Base-by-base conservation (phyloP, 2,113 vertebrate genomes). In the Xenopus laevis region DNA sequence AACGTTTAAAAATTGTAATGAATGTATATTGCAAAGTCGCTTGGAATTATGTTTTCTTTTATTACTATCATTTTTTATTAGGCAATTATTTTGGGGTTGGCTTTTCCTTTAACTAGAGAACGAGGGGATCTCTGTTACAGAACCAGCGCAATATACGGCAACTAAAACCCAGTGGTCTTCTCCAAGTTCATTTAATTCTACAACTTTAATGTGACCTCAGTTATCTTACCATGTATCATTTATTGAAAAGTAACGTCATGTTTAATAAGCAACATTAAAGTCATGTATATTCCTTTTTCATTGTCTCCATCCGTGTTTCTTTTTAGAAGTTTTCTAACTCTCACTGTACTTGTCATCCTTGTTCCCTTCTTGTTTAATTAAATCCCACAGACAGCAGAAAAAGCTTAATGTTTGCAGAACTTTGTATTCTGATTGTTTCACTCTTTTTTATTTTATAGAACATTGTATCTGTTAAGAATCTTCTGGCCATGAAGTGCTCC, bases 381-480 rank as follows among this genome's bases (percentile, higher is more conserved):
- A 76, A 69, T 76, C 66, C 46, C 59, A 17, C 23, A 68, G 55
- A 68, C 59, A 77, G 67, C 74, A 58, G 33, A 40, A 55, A 40
- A 21, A 64, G 33, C 33, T 64, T 64, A 70, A 77, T 59, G 18
- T 33, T 15, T 70, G 30, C 57, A 50, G 47, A 77, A 47, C 74
- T 77, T 77, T 77, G 58, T 64, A 33, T 64, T 70, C 47, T 70
- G 67, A 77, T 77, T 67, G 70, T 59, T 70, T 46, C 61, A 50
- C 67, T 70, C 74, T 53, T 47, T n/a, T 77, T 70, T 77, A 77
- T 77, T 69, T 77, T 70, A 44, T 53, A 69, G 73, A 68, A 76
- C 66, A 69, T 69, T 76, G 69, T 58, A 77, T 77, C 66, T 70
- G 59, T 77, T 77, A 77, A 77, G 60, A 70, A 70, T 58, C 74